Conservation (phyloP, 2,797 vertebrate species). For the Nannoperca australis region DNA sequence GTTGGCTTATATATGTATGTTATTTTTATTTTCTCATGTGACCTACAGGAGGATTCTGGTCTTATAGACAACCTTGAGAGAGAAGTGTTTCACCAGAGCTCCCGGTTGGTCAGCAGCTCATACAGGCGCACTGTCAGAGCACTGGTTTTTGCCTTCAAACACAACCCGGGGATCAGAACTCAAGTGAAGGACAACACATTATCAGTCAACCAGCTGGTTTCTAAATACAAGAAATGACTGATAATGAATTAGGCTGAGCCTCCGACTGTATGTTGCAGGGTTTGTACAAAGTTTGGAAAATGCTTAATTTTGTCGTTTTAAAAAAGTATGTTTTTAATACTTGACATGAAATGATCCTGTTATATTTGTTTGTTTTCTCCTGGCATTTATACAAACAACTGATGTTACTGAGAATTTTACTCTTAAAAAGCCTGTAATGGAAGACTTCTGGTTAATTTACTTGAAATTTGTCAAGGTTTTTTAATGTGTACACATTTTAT, state of each 20-base stretch:
- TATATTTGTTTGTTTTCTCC: too few species aligned
- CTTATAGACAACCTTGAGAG: slow-evolving; percentile 96
- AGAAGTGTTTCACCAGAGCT: slow-evolving; percentile 95
- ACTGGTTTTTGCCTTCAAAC: slow-evolving; percentile 95
- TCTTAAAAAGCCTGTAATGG: too few species aligned
- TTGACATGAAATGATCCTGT: too few species aligned
- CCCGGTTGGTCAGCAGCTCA: slow-evolving; percentile 88
- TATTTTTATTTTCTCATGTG: slow-evolving; percentile 22
- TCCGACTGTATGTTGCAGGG: not conserved
- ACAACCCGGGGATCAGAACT: slow-evolving; percentile 87
- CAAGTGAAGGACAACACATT: slow-evolving; percentile 88
- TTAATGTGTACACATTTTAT: slow-evolving; percentile 7
- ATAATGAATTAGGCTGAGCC: not conserved
- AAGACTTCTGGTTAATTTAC: slow-evolving; percentile 8
- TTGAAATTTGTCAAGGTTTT: slow-evolving; percentile 16
- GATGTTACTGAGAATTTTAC: too few species aligned
- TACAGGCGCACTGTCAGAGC: slow-evolving; percentile 92
- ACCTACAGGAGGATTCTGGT: slow-evolving; percentile 89
- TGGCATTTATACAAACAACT: too few species aligned
- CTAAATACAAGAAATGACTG: slow-evolving; percentile 91
- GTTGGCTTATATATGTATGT: not conserved
- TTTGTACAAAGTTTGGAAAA: too few species aligned
- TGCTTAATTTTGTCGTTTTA: too few species aligned
- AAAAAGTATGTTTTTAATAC: too few species aligned
- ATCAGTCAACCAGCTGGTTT: slow-evolving; percentile 87